A percentile compares a stretch with the other conserved stretches of the same genome.
phyloP scores from a whole-genome alignment of 2,888 invertebrate species.

The Eupithecia subfuscata region DNA sequence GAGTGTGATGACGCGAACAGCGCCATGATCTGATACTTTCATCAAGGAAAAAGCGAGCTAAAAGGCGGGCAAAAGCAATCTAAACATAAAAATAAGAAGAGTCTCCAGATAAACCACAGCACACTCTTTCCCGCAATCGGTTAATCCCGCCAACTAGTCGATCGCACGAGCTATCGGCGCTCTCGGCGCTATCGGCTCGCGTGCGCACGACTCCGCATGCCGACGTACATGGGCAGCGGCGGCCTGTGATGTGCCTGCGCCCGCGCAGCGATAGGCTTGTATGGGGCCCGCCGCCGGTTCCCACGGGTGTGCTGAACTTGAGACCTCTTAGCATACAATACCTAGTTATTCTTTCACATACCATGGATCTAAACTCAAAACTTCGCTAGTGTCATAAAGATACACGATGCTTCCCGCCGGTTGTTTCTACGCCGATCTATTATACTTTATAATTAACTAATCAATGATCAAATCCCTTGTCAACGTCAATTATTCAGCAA shows the following conservation, averaged over 20 bases:
- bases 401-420: neutral
- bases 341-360: neutral
- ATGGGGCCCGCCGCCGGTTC: slow-evolving; percentile 27
- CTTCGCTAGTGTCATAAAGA: neutral
- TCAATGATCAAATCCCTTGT: neutral
- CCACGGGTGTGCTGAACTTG: slow-evolving; percentile 20
- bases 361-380: neutral
- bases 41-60: neutral
- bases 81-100: neutral
- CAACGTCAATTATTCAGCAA: neutral
- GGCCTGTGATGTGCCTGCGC: slow-evolving; percentile 43
- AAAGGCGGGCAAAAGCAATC: neutral
- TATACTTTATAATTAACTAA: neutral
- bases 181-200: slow-evolving; percentile 19
- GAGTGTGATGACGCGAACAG: neutral
- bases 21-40: neutral
- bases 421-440: neutral
- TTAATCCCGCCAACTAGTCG: neutral
- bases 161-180: slow-evolving; percentile 19
- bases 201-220: slow-evolving; percentile 40
- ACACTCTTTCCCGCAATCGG: neutral
- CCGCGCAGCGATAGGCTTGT: slow-evolving; percentile 24
- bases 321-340: neutral
- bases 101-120: neutral
- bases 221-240: slow-evolving; percentile 40